phyloP scores from a whole-genome alignment of 2,888 invertebrate genomes.

The Nomada ferruginata region DNA sequence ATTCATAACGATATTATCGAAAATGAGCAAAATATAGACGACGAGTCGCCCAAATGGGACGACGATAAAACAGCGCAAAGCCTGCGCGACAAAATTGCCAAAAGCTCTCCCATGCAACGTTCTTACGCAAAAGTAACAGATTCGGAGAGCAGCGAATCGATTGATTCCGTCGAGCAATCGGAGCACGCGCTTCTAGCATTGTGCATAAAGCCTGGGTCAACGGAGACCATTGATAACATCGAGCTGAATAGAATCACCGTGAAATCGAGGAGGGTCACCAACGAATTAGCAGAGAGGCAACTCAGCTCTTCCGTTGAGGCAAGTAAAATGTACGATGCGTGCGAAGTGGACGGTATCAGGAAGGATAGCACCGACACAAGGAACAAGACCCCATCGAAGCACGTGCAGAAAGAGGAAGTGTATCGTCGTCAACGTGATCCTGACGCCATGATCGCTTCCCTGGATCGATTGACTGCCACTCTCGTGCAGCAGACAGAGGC shows the following conservation, averaged over 20 bases:
- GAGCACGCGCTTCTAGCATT: slow-evolving; percentile 77
- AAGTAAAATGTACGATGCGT: slow-evolving; percentile 13
- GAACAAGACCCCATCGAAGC: slow-evolving; percentile 34
- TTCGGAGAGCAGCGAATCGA: slow-evolving; percentile 77
- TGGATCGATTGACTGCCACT: slow-evolving; percentile 88
- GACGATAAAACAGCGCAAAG: slow-evolving; percentile 1
- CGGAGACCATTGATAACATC: slow-evolving; percentile 57
- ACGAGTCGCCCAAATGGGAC: neutral
- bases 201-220: slow-evolving; percentile 70
- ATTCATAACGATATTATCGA: slow-evolving; percentile 43
- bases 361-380: slow-evolving; percentile 12
- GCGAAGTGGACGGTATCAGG: slow-evolving; percentile 42
- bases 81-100: neutral
- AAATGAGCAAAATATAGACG: slow-evolving; percentile 25
- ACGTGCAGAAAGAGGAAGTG: slow-evolving; percentile 74
- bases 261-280: neutral
- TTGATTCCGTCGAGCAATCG: slow-evolving; percentile 79
- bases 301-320: neutral
- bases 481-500: slow-evolving; percentile 88
- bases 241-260: neutral
- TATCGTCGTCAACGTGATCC: slow-evolving; percentile 86
- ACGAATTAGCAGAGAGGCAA: slow-evolving; percentile 7
- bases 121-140: slow-evolving; percentile 61
- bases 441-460: slow-evolving; percentile 89
- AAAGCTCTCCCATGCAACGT: slow-evolving; percentile 50